phyloP scores from a whole-genome alignment of 2,888 invertebrate species.

The Ectemnius continuus region DNA sequence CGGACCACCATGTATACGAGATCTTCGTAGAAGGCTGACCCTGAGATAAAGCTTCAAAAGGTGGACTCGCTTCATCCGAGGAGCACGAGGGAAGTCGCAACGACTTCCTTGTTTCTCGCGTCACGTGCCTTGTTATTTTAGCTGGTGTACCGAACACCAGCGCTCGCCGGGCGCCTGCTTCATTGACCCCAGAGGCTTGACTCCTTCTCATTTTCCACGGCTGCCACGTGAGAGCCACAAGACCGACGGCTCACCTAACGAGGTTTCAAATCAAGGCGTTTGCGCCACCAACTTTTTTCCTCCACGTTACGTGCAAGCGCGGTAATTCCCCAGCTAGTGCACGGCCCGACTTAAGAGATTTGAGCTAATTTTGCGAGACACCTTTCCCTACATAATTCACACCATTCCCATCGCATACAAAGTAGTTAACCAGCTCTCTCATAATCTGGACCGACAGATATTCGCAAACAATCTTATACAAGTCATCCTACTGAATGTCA shows the following conservation, averaged over 20 bases:
- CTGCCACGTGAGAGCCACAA: constrained; percentile 11
- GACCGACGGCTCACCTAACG: constrained; percentile 22
- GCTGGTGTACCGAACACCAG: constrained; percentile 37
- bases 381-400: not conserved
- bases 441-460: not conserved
- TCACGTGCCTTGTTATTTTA: constrained; percentile 66
- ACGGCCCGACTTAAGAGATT: not conserved
- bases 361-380: constrained; percentile 2
- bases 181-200: constrained; percentile 48
- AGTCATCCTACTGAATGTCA: not conserved
- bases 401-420: not conserved
- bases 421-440: not conserved
- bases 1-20: constrained; percentile 18
- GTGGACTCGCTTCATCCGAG: constrained; percentile 36
- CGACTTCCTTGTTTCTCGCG: constrained; percentile 67
- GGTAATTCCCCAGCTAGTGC: not conserved
- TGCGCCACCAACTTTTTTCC: constrained; percentile 25
- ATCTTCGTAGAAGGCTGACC: constrained; percentile 35
- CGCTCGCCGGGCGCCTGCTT: constrained; percentile 48
- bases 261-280: constrained; percentile 35
- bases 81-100: constrained; percentile 56
- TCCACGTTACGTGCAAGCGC: constrained; percentile 19
- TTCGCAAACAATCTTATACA: not conserved
- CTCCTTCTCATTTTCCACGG: constrained; percentile 18
- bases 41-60: constrained; percentile 35